Base-by-base conservation (phyloP, 1,140 invertebrate species). In the Trachelipus rathkii region DNA sequence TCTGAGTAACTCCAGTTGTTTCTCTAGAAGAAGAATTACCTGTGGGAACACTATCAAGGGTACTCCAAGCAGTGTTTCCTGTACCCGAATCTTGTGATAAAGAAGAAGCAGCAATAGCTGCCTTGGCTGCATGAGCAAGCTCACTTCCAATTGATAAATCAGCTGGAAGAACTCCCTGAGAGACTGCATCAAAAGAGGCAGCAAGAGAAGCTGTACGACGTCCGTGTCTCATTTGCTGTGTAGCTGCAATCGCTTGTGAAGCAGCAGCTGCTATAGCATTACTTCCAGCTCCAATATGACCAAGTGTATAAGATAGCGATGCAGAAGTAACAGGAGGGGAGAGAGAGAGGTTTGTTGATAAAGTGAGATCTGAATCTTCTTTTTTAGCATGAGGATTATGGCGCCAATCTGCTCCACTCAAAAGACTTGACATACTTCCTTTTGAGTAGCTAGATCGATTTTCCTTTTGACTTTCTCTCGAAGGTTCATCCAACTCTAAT, bases 221-320 rank as follows among this genome's bases (percentile, higher is more conserved):
- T 0, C 96, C 96, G 81, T 97, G 94, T 83, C 95, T 94, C 92
- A 97, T 95, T 89, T 92, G 95, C 82, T 98, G 95, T 15, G 96
- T 98, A 6, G 95, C 95, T 11, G 94, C 95, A 76, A 98, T 98
- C 0, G 95, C 95, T 85, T 98, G 95, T 23, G 95, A 96, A 0
- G 95, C 95, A 15, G 95, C 95, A 0, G 93, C 95, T 0, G 95
- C 95, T 76, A 98, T 95, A 0, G 95, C 93, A 83, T 92, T 96
- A 24, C 92, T 92, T 66, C 92, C 92, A 23, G 87, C 89, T 23
- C 91, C 91, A 79, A 93, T 90, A 74, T 92, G 91, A 24, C 90
- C 89, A 15, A 91, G 84, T 80, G 87, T 88, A 80, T 91, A 91
- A 60, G 86, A 86, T 24, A 89, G 86, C 10, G 86, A 81, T 70